Conservation (phyloP, 2,888 invertebrate species). For the Cremastinae sp. region DNA sequence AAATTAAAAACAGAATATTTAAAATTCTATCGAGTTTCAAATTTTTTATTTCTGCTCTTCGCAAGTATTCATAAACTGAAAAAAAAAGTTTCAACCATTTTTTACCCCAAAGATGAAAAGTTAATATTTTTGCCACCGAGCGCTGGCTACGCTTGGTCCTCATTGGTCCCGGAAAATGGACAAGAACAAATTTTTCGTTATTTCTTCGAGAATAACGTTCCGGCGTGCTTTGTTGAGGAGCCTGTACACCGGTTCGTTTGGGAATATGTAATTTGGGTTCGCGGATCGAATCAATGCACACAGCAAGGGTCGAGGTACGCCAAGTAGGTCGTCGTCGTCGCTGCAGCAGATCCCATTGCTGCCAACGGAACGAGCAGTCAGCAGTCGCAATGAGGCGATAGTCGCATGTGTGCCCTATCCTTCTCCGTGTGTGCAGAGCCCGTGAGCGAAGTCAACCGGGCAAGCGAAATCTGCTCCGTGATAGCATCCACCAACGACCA, state of each 20-base stretch:
- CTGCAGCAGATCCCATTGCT: conserved; percentile 75
- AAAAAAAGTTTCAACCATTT: no score
- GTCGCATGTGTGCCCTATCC: conserved; percentile 33
- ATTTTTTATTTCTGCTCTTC: no score
- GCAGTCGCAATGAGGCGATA: conserved; percentile 19
- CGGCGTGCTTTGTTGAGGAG: background rate
- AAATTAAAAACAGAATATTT: no score
- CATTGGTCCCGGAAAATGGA: background rate
- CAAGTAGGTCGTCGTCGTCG: conserved; percentile 79
- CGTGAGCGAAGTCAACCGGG: no score
- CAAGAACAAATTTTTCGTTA: background rate
- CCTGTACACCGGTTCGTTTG: conserved; percentile 22
- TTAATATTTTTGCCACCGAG: no score
- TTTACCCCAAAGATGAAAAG: no score
- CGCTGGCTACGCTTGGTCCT: no score
- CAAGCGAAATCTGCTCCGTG: no score
- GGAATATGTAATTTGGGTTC: conserved; percentile 72
- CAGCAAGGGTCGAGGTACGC: conserved; percentile 80
- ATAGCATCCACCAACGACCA: no score
- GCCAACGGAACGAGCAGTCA: conserved; percentile 71
- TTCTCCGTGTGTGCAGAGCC: background rate
- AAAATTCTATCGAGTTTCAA: no score
- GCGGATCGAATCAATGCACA: conserved; percentile 75
- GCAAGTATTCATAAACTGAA: no score
- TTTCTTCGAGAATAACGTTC: background rate